Evolutionary conservation across 2,888 invertebrate species (phyloP), one percentile per base, ranked within the genome.

Genomic region (Pandemis heparana): DNA sequence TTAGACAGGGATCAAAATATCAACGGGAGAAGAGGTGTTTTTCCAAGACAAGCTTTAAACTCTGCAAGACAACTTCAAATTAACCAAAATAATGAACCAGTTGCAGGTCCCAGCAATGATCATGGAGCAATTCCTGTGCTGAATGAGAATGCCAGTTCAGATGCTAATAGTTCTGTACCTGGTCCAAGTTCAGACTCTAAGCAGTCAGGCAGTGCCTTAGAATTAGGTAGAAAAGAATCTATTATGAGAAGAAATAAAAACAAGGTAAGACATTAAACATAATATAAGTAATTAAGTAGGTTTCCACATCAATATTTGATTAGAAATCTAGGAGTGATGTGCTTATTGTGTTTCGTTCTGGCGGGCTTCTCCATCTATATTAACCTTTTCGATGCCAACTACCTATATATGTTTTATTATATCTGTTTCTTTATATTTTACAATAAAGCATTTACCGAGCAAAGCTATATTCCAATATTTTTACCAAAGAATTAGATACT

Each of bases 1-100:
- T 80, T 95, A 69, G 96, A 96, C 83, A 94, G 95, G 83, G 97
- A 97, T 85, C 96, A 96, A 78, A 97, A 97, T 87, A 96, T 97
- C 39, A 97, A 97, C 89, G 97, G 97, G 1, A 95, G 95, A 78
- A 93, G 96, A 80, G 97, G 97, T 61, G 91, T 94, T 7, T 84
- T 96, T 70, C 93, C 94, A 39, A 85, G 94, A 76, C 89, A 92
- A 75, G 82, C 83, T 76, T 75, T 81, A 64, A 85, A 85, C 76
- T 76, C 79, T 71, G 79, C 80, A 71, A 87, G 86, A 75, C 86
- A 82, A 78, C 84, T 82, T 70, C 83, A 83, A 77, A 76, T 75
- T 4, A 85, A 85, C 79, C 73, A 79, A 59, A 84, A 79, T 74
- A 83, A 85, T 81, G 92, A 93, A 76, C 92, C 93, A 71, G 79